Evolutionary conservation across 2,113 vertebrate genomes (phyloP).

Genomic region (Myrmecophaga tridactyla): DNA sequence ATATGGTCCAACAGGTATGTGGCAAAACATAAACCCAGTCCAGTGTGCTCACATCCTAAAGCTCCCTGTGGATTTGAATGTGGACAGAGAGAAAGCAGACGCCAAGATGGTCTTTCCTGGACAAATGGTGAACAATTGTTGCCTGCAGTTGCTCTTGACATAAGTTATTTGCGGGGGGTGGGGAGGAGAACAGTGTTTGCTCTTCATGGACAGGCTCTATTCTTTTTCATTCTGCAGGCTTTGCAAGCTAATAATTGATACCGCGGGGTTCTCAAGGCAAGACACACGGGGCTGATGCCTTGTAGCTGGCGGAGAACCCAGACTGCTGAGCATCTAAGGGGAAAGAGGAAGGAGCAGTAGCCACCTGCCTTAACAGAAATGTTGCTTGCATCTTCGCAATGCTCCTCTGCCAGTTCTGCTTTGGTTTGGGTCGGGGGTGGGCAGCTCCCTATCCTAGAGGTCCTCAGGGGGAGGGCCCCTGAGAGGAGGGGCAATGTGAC

Average conservation of each 20-base stretch:
- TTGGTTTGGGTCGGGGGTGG: not conserved
- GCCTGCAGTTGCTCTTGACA: conserved; percentile 44
- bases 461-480: not conserved
- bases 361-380: not conserved
- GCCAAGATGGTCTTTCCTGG: not conserved
- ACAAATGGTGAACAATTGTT: conserved; percentile 55
- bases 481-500: not conserved
- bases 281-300: not conserved
- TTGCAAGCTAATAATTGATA: not conserved
- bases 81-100: conserved; percentile 12
- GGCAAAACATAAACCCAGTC: not conserved
- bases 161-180: not conserved
- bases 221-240: not conserved
- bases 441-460: not conserved
- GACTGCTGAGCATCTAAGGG: not conserved
- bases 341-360: not conserved
- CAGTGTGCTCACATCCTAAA: not conserved
- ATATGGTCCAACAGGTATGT: not conserved
- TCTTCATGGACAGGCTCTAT: not conserved
- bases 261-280: not conserved
- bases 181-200: not conserved
- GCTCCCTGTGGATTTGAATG: not conserved
- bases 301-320: not conserved
- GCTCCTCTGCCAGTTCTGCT: not conserved
- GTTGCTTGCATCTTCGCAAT: not conserved